phyloP scores from a whole-genome alignment of 2,113 vertebrate species.

The Leiothrix lutea region DNA sequence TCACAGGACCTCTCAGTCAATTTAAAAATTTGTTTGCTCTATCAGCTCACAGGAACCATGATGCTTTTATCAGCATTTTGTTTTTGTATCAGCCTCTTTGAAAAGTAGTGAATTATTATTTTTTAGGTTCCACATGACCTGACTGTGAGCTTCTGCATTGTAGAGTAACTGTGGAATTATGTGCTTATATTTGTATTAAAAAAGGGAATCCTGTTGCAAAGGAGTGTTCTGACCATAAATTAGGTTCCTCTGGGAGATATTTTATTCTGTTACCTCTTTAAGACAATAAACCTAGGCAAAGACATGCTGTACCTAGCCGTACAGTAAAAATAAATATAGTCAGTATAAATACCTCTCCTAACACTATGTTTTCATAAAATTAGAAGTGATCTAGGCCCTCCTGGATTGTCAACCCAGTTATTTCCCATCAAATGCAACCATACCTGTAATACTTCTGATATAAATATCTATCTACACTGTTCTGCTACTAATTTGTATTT shows the following conservation, averaged over 20 bases:
- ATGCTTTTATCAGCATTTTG: neutral
- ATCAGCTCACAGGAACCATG: neutral
- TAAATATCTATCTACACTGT: neutral
- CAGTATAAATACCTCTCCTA: neutral
- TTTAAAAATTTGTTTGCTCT: neutral
- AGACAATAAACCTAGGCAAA: neutral
- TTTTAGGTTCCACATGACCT: neutral
- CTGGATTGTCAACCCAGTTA: neutral
- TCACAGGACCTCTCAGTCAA: neutral
- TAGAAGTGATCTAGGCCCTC: neutral
- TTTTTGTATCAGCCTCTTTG: neutral
- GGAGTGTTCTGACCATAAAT: neutral
- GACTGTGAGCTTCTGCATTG: neutral
- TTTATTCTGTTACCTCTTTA: neutral
- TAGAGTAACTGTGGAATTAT: neutral
- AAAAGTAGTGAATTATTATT: neutral
- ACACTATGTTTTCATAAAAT: neutral
- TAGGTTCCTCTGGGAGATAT: neutral
- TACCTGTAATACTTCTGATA: neutral
- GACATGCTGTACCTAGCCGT: neutral
- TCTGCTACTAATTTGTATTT: neutral
- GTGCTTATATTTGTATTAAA: neutral
- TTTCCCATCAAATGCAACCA: neutral
- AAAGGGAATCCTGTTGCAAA: neutral
- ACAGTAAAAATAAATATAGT: neutral